Base-by-base conservation (phyloP, 2,888 invertebrate genomes). In the Plagodis dolabraria region DNA sequence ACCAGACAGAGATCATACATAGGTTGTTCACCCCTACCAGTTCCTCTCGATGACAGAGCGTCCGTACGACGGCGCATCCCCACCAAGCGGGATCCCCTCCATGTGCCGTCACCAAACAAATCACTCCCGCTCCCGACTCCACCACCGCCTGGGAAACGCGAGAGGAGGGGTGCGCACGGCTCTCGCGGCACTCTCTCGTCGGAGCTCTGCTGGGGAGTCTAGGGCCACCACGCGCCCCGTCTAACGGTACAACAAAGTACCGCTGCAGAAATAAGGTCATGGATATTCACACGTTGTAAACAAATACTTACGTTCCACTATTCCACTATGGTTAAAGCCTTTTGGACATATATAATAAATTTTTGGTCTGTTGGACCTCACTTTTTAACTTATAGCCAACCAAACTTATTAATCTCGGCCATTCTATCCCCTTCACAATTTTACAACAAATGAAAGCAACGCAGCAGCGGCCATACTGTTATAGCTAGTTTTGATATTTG, bases 51-150 rank as follows among this genome's bases (percentile, higher is more conserved):
- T 76, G 76, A 89, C 83, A 85, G 83, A 83, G 79, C 85, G 82
- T 57, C 53, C 55, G 47, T 49, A 50, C 8, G 22, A 36, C 57
- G 77, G 81, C 88, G 87, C 92, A 93, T 92, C 93, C 92, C 93
- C 93, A 90, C 93, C 93, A 89, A 87, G 80, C 86, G 87, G 85
- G 90, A 91, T 92, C 93, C 93, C 93, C 93, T 92, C 92, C 93
- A 93, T 88, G 80, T 84, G 85, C 82, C 84, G 83, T 74, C 79
- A 87, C 86, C 85, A 90, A 91, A 87, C 85, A 90, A 91, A 87
- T 89, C 87, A 89, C 91, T 89, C 89, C 92, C 92, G 90, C 89
- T 91, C 92, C 91, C 91, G 87, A 81, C 90, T 86, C 92, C 91
- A 87, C 91, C 88, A 87, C 88, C 54, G 60, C 58, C 87, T 86